A percentile compares a stretch with the other conserved stretches of the same genome.
phyloP scores from a whole-genome alignment of 92 coral and sea anemone genomes.

The Chrysogorgia sp. region DNA sequence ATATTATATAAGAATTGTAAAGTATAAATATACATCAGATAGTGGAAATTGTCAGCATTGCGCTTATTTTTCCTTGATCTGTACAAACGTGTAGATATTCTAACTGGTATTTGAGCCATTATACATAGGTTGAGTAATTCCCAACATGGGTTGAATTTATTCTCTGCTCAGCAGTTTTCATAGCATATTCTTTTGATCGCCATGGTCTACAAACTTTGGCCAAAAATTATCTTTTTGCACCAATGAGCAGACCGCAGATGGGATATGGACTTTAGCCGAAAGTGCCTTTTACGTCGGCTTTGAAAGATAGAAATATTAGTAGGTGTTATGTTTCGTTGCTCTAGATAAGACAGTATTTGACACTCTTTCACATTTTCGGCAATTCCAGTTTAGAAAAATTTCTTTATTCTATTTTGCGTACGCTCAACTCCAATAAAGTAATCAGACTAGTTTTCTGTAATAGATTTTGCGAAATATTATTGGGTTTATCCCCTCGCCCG shows the following conservation, averaged over 20 bases:
- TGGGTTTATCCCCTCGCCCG: too few relatives aligned
- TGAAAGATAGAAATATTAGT: conserved; percentile 18
- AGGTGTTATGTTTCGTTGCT: conserved; percentile 5
- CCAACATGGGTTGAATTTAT: not conserved
- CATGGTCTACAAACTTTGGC: conserved; percentile 28
- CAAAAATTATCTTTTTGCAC: conserved; percentile 19
- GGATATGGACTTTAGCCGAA: conserved; percentile 2
- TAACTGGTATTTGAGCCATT: conserved; percentile 2
- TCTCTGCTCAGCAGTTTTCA: not conserved
- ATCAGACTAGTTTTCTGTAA: not conserved
- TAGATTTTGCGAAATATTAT: not conserved
- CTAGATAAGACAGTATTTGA: conserved; percentile 1
- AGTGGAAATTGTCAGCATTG: not conserved
- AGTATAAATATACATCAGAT: too few relatives aligned
- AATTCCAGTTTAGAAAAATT: not conserved
- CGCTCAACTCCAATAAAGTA: conserved; percentile 26
- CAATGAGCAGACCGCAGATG: not conserved
- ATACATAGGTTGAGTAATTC: not conserved
- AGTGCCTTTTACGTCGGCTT: conserved; percentile 1
- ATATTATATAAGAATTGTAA: too few relatives aligned
- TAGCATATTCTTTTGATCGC: not conserved
- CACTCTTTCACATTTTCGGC: not conserved
- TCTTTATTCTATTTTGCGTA: conserved; percentile 2
- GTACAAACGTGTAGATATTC: too few relatives aligned
- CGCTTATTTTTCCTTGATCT: too few relatives aligned